A percentile compares a stretch with the other conserved stretches of the same genome.
phyloP scores from a whole-genome alignment of 2,113 vertebrate genomes.

The Setophaga coronata region DNA sequence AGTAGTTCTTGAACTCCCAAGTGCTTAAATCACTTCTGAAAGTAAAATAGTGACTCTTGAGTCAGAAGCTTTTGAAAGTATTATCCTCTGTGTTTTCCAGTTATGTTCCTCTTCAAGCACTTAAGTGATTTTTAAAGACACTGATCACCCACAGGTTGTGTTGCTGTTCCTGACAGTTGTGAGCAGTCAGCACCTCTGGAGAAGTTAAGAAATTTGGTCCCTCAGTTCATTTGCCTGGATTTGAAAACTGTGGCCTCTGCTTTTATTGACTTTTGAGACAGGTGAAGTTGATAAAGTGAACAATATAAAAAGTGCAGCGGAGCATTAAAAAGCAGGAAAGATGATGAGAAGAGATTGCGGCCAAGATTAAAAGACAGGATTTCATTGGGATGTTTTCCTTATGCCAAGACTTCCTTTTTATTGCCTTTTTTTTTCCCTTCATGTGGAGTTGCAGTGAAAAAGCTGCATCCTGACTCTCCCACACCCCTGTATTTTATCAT shows the following conservation, averaged over 20 bases:
- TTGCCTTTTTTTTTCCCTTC: background rate
- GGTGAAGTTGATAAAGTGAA: slow-evolving; percentile 51
- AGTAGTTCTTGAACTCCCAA: background rate
- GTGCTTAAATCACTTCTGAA: background rate
- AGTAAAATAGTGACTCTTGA: background rate
- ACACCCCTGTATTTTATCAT: slow-evolving; percentile 1
- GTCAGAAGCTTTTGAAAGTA: background rate
- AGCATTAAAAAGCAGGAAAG: slow-evolving; percentile 24
- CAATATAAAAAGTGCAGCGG: background rate
- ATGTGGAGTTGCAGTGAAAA: background rate
- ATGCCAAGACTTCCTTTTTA: slow-evolving; percentile 41
- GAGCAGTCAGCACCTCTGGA: background rate
- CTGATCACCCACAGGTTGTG: background rate
- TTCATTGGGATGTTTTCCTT: slow-evolving; percentile 30
- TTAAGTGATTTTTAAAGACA: background rate
- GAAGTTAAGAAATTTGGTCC: background rate
- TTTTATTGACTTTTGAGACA: slow-evolving; percentile 24
- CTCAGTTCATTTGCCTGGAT: background rate
- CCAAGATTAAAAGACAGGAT: slow-evolving; percentile 19
- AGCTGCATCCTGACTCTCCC: slow-evolving; percentile 51
- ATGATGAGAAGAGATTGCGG: slow-evolving; percentile 6
- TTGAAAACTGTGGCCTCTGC: background rate
- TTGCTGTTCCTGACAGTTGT: background rate
- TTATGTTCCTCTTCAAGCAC: background rate
- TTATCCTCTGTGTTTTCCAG: background rate